Conservation (phyloP, 2,797 vertebrate species). For the Gouania willdenowi region DNA sequence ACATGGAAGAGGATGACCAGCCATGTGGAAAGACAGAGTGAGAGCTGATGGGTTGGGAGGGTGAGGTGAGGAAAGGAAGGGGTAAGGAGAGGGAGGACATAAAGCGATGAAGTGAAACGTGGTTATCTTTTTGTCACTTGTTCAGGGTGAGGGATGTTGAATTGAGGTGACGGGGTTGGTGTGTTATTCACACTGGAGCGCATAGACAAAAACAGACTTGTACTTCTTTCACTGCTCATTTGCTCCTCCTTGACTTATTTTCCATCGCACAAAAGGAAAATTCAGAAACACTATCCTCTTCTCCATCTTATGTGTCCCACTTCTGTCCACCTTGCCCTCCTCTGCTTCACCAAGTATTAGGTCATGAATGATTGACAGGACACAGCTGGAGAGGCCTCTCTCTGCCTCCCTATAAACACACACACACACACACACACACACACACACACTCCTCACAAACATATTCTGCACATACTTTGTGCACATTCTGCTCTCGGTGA, state of each 20-base stretch:
- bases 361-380: slow-evolving; percentile 73
- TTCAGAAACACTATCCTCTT: slow-evolving; percentile 38
- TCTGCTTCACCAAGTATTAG: slow-evolving; percentile 57
- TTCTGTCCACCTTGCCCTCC: slow-evolving; percentile 57
- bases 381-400: slow-evolving; percentile 63
- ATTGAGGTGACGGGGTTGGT: slow-evolving; percentile 54
- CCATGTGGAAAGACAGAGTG: slow-evolving; percentile 69
- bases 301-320: slow-evolving; percentile 27
- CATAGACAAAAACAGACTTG: slow-evolving; percentile 27
- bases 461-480: slow-evolving; percentile 39
- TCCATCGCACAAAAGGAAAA: slow-evolving; percentile 50
- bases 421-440: slow-evolving; percentile 4
- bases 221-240: slow-evolving; percentile 50
- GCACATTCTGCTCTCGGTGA: slow-evolving; percentile 43
- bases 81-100: slow-evolving; percentile 37
- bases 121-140: slow-evolving; percentile 74
- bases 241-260: slow-evolving; percentile 59
- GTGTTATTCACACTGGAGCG: slow-evolving; percentile 43
- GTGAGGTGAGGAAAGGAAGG: slow-evolving; percentile 18
- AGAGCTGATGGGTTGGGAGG: slow-evolving; percentile 16
- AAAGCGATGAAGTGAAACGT: slow-evolving; percentile 69
- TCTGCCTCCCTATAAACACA: not conserved
- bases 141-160: slow-evolving; percentile 67
- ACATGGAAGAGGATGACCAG: slow-evolving; percentile 68
- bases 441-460: slow-evolving; percentile 8